These are phyloP conservation scores for Drosophila paracracens DNA, from an alignment of 2,888 invertebrate genomes.

Conservation along the genomic window DNA sequence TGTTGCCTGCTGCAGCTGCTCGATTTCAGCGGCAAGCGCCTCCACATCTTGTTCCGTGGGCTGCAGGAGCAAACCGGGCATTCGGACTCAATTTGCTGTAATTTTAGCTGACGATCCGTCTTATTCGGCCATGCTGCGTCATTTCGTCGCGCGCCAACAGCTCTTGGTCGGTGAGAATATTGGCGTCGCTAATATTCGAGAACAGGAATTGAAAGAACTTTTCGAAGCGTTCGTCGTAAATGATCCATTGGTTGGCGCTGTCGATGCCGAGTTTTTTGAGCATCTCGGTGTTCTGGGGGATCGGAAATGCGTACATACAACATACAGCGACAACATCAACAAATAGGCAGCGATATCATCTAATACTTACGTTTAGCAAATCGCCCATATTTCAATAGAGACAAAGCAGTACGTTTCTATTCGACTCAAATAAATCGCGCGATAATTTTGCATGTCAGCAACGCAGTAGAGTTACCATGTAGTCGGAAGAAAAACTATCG, in stretches of 20 bases:
- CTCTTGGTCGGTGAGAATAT: conserved; percentile 82
- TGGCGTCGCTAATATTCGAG: conserved; percentile 79
- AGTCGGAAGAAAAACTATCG: not conserved
- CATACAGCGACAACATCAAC: not conserved
- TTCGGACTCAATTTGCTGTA: conserved; percentile 72
- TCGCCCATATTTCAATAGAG: conserved; percentile 72
- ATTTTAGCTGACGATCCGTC: conserved; percentile 53
- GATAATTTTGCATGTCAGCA: conserved; percentile 13
- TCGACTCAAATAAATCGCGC: conserved; percentile 29
- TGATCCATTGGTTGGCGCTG: conserved; percentile 83
- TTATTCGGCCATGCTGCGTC: conserved; percentile 60
- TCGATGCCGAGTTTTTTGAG: conserved; percentile 83
- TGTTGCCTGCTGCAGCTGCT: conserved; percentile 59
- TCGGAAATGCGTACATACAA: not conserved
- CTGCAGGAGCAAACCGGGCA: conserved; percentile 73
- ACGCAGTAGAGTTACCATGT: conserved; percentile 16
- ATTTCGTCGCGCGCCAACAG: conserved; percentile 74
- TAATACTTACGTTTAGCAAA: conserved; percentile 69
- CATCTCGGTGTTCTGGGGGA: conserved; percentile 69
- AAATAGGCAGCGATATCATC: not conserved
- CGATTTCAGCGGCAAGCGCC: conserved; percentile 59
- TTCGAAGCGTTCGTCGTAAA: conserved; percentile 83
- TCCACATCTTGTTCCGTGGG: conserved; percentile 67
- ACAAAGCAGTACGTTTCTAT: not conserved
- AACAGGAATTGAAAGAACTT: conserved; percentile 82